A percentile compares a stretch with the other conserved stretches of the same genome.
phyloP scores from a whole-genome alignment of 2,113 vertebrate species.

The Paramormyrops kingsleyae region DNA sequence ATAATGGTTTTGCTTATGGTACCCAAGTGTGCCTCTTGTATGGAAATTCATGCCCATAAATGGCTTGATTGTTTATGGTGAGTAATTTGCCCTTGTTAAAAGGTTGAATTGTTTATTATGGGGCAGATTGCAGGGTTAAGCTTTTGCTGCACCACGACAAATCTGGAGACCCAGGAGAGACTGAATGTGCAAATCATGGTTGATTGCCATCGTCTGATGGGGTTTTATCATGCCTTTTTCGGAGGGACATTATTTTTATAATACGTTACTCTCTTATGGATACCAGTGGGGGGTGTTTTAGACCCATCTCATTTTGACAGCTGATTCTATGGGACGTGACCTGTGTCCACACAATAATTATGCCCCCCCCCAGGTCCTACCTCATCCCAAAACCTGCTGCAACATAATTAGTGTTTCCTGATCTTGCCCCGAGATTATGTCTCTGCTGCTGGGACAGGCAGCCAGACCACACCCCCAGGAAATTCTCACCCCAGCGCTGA shows the following conservation, averaged over 20 bases:
- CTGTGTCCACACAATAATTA: neutral
- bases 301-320: neutral
- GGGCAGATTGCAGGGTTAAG: conserved; percentile 5
- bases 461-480: neutral
- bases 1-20: conserved; percentile 1
- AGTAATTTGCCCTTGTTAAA: conserved; percentile 19
- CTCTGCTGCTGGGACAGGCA: neutral
- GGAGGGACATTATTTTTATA: neutral
- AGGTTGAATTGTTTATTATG: conserved; percentile 13
- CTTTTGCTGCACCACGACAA: neutral
- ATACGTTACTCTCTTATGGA: neutral
- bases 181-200: neutral
- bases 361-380: neutral
- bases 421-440: neutral
- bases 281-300: neutral
- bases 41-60: conserved; percentile 5
- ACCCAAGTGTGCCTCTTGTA: conserved; percentile 1
- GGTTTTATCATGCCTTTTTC: neutral
- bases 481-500: neutral
- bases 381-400: neutral
- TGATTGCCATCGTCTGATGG: neutral
- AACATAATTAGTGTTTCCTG: neutral
- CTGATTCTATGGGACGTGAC: neutral
- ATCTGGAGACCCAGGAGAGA: neutral
- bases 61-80: conserved; percentile 10